Conservation (phyloP, 2,113 vertebrate species). For the Smithornis capensis region DNA sequence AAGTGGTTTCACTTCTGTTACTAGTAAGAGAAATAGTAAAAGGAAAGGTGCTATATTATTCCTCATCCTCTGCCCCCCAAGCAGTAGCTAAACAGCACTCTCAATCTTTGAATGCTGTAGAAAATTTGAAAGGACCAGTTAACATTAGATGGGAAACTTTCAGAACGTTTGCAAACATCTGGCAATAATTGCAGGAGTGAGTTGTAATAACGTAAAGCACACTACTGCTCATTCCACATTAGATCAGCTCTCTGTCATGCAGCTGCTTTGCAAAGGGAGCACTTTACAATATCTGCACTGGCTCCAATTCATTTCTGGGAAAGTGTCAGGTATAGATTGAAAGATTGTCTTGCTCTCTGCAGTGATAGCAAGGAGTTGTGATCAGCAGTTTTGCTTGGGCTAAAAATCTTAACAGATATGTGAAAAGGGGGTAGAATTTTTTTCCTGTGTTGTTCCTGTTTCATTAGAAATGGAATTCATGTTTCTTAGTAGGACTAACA, state of each 20-base stretch:
- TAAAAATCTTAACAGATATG: neutral
- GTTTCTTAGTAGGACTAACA: neutral
- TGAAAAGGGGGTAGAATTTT: neutral
- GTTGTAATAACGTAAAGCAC: neutral
- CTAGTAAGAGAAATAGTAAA: neutral
- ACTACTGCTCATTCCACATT: neutral
- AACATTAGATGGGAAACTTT: neutral
- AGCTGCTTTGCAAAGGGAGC: neutral
- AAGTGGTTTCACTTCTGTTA: neutral
- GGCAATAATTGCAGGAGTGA: neutral
- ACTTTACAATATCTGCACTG: neutral
- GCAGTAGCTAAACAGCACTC: neutral
- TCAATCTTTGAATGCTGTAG: neutral
- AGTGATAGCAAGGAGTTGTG: neutral
- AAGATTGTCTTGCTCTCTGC: neutral
- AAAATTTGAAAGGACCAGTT: neutral
- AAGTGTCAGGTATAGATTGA: neutral
- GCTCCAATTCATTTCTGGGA: neutral
- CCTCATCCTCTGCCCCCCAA: no score
- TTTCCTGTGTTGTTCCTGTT: neutral
- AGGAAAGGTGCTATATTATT: neutral
- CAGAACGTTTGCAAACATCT: constrained; percentile 14
- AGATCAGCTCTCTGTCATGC: neutral
- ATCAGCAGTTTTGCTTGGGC: neutral
- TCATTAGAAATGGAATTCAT: neutral